Evolutionary conservation across 2,888 invertebrate species (phyloP), one percentile per base, ranked within the genome.

Genomic region (Spilosoma lubricipeda): DNA sequence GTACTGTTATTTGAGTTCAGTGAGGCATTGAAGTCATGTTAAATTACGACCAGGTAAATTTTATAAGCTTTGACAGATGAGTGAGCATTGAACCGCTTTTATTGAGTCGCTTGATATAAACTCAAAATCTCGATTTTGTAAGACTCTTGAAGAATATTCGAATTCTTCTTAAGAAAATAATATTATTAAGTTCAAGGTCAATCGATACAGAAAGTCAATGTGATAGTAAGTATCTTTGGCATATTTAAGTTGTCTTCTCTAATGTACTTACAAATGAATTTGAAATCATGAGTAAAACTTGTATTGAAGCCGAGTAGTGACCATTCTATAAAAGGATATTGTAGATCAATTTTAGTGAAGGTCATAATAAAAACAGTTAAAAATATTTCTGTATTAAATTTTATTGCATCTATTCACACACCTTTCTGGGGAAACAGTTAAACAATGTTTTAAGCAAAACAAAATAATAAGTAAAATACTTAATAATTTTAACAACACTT

Each of bases 321-420:
- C 23, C 52, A 23, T 0, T 59, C 30, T 3, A 67, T 18, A 8
- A 30, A 48, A 48, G 30, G 4, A 30, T 39, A n/a, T 67, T 39
- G n/a, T 27, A 59, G 65, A 48, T 39, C 13, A 69, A 36, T 36
- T 5, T 20, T 66, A 59, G 69, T 59, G 59, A 30, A 59, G 48
- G 36, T 27, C 33, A 39, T 39, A 59, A 63, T 65, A 42, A 83
- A 90, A 86, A 76, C 83, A 83, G 79, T 76, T 56, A 78, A 72
- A 83, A 84, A 87, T 91, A 92, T 93, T 94, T 95, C 94, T 94
- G 95, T 95, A 95, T 95, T 95, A 94, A 95, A 94, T 95, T 95
- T 95, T 96, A 96, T 96, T 96, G 95, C 95, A 95, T 95, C 95
- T 96, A 96, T 95, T 96, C 96, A 94, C 96, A 97, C 96, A 97